Percentiles rank a stretch among this genome's conserved stretches.
Evolutionary conservation across 2,888 invertebrate species (phyloP).

Genomic region (Hemithea aestivaria): DNA sequence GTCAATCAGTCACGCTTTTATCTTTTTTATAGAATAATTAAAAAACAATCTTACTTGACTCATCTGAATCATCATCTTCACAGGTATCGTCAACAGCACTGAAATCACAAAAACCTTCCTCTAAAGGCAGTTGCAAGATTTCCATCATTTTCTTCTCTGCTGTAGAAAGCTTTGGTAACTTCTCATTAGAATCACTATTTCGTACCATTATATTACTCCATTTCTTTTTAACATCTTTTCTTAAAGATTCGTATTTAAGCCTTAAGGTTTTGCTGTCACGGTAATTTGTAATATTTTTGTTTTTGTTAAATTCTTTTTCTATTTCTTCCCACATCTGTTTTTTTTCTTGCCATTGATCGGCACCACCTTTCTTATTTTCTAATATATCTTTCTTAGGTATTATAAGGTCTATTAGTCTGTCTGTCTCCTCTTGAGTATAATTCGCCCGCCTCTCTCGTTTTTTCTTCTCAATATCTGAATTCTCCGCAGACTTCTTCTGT

Average conservation of each 20-base stretch:
- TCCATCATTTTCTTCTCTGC: constrained; percentile 12
- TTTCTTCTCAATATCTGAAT: constrained; percentile 8
- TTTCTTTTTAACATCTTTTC: constrained; percentile 11
- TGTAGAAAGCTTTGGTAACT: constrained; percentile 8
- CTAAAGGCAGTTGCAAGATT: constrained; percentile 6
- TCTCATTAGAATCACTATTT: constrained; percentile 1
- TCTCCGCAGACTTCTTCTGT: constrained; percentile 6
- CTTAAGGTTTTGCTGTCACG: constrained; percentile 9
- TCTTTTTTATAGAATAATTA: no score
- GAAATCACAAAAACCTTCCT: constrained; percentile 13
- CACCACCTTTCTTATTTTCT: constrained; percentile 8
- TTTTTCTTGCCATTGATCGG: constrained; percentile 12
- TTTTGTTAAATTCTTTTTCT: constrained; percentile 12
- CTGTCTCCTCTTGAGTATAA: constrained; percentile 9
- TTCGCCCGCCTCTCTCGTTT: constrained; percentile 14
- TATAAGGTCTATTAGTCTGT: constrained; percentile 4
- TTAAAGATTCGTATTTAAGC: constrained; percentile 12
- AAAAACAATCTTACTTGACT: constrained; percentile 4
- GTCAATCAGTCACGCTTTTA: no score
- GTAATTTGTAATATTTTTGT: not conserved
- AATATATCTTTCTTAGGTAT: constrained; percentile 7
- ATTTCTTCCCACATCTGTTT: constrained; percentile 14
- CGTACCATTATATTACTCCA: constrained; percentile 6
- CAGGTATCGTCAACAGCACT: not conserved
- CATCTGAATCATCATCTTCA: constrained; percentile 7